Conservation (phyloP, 2,797 vertebrate genomes). For the Tauraco hartlaubi region DNA sequence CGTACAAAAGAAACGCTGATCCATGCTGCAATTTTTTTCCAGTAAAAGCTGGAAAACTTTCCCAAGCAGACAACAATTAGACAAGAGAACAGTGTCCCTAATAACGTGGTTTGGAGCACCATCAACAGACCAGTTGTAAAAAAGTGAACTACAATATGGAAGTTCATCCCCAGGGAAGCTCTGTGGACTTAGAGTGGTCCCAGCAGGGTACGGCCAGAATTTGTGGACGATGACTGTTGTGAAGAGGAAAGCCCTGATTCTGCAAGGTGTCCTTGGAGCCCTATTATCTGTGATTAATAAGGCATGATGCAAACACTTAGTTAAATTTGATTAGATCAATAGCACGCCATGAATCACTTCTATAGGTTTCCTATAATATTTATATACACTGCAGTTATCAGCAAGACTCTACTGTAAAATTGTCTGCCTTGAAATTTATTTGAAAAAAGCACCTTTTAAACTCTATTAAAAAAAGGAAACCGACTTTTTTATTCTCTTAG, state of each 20-base stretch:
- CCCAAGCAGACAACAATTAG: neutral
- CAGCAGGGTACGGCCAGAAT: neutral
- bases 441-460: slow-evolving; percentile 18
- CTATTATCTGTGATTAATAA: slow-evolving; percentile 66
- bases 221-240: neutral
- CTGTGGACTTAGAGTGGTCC: neutral
- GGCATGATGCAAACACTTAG: slow-evolving; percentile 57
- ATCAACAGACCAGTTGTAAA: rapidly evolving
- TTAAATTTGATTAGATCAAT: slow-evolving; percentile 66
- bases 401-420: slow-evolving; percentile 41
- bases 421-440: slow-evolving; percentile 24
- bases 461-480: slow-evolving; percentile 43
- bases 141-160: neutral
- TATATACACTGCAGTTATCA: slow-evolving; percentile 46
- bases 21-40: neutral
- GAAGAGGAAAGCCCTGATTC: neutral
- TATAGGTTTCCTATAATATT: slow-evolving; percentile 58
- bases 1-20: rapidly evolving
- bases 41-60: neutral
- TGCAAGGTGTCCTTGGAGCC: slow-evolving; percentile 45
- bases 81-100: neutral
- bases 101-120: neutral
- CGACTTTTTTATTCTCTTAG: neutral
- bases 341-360: slow-evolving; percentile 42
- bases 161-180: neutral